Evolutionary conservation across 2,113 vertebrate genomes (phyloP), one percentile per base, ranked within the genome.

Genomic region (Syrmaticus mikado): DNA sequence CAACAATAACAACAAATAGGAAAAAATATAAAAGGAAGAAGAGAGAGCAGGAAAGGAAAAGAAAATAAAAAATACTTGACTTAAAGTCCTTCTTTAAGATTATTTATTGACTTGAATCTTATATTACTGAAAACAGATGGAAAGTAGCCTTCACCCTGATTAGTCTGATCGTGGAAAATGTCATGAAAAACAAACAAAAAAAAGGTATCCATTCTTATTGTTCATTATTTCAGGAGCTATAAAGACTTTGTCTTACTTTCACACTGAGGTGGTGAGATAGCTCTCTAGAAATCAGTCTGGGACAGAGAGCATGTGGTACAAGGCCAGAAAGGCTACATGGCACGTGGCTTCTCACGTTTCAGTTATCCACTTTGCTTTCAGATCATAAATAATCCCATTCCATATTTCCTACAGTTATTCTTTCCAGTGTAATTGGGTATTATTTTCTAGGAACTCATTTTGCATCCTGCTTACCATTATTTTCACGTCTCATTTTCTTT

Each of bases 391-490:
- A 43, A 28, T 43, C 64, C 36, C 4, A 36, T 61, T 85, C 38
- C 55, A 30, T 30, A 61, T 76, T 87, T 85, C 20, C 12, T 10
- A 17, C 21, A 25, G 13, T 24, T 13, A 8, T 50, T 67, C 27
- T 21, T 11, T 10, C 4, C 6, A 18, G 0, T 27, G 27, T 20
- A 90, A 50, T 10, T 50, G 1, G 6, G 3, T 55, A n/a, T 25
- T 78, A 58, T 48, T 46, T 38, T 2, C 3, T 48, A 71, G 60
- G 38, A 48, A 19, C 8, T 3, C 18, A 2, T 22, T 27, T 0
- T 48, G 2, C 21, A 1, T 64, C 5, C 2, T 86, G 11, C 18
- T 83, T 77, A 55, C 41, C 15, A 40, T 75, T 12, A 6, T 76
- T 64, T 46, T 55, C 81, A 70, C 78, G 65, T n/a, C 11, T 71